Conservation (phyloP, 2,888 invertebrate species). For the Magallana nippona region DNA sequence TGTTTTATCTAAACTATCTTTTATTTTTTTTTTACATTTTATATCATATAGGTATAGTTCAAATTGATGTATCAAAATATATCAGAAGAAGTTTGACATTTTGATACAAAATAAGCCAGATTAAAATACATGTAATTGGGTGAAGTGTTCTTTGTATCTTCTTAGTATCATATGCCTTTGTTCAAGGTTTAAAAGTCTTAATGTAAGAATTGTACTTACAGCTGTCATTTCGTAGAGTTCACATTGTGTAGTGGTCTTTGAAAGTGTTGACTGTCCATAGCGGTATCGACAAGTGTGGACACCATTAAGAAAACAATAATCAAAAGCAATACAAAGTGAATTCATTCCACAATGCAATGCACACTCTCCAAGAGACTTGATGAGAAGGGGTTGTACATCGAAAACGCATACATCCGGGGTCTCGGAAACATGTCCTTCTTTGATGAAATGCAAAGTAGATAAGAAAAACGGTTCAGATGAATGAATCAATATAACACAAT, state of each 20-base stretch:
- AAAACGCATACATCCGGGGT: not conserved
- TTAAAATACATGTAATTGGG: too few relatives aligned
- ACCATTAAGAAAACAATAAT: not conserved
- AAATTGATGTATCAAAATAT: too few relatives aligned
- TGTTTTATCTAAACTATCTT: too few relatives aligned
- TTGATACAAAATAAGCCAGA: too few relatives aligned
- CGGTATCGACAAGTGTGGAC: not conserved
- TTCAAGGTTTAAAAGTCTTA: too few relatives aligned
- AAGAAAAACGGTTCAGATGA: too few relatives aligned
- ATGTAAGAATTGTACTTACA: not conserved
- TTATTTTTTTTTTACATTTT: too few relatives aligned
- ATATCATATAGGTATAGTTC: too few relatives aligned
- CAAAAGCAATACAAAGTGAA: not conserved
- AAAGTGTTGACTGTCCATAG: not conserved
- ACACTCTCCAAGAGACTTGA: not conserved
- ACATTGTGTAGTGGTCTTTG: not conserved
- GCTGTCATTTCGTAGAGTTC: not conserved
- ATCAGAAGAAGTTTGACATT: too few relatives aligned
- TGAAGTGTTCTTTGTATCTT: too few relatives aligned
- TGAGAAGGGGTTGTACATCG: not conserved
- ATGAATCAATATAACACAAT: too few relatives aligned
- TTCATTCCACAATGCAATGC: not conserved
- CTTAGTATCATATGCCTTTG: too few relatives aligned
- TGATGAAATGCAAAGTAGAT: not conserved
- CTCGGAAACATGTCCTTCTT: not conserved